Evolutionary conservation across 2,888 invertebrate genomes (phyloP), one percentile per base, ranked within the genome.

Genomic region (Seladonia tumulorum): DNA sequence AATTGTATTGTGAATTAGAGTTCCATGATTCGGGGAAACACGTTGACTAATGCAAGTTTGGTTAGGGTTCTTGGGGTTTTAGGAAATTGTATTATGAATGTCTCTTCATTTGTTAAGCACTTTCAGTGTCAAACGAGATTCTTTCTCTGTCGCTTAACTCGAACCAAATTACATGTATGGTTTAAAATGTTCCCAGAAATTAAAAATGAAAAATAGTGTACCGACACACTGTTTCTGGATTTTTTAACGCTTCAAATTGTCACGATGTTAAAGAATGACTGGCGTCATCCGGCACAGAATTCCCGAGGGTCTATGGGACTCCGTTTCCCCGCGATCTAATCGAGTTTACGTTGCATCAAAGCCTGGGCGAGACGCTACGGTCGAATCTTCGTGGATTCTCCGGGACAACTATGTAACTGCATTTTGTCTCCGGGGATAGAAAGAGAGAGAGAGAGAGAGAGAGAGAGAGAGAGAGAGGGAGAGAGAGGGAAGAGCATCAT

Each of bases 261-360:
- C 53, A 53, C 53, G 53, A 8, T 3, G 57, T 60, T 60, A 25
- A 60, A 25, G 60, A 60, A 60, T 60, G 35, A 29, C 29, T 22
- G 22, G 22, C 35, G 66, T 35, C 66, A 66, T 18, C 39, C 4
- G 8, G 39, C 7, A 12, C 8, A 35, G 60, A 49, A 63, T 78
- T 77, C 66, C 72, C 18, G 25, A 75, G 42, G 66, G 81, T 66
- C 42, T 53, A 68, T 71, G 45, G 39, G 39, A 16, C 42, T 66
- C 66, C 84, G 35, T 71, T 82, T 71, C 47, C 71, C 73, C 83
- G 47, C 66, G 82, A 78, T 76, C 75, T 89, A 89, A 89, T 89
- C 87, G 82, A 89, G 71, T 89, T 89, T 86, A 68, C 81, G 72
- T 75, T 68, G 80, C 74, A 66, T 75, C 86, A 86, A 89, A 83